A percentile compares a stretch with the other conserved stretches of the same genome.
Evolutionary conservation across 2,888 invertebrate species (phyloP).

Genomic region (Yponomeuta plumbellus): DNA sequence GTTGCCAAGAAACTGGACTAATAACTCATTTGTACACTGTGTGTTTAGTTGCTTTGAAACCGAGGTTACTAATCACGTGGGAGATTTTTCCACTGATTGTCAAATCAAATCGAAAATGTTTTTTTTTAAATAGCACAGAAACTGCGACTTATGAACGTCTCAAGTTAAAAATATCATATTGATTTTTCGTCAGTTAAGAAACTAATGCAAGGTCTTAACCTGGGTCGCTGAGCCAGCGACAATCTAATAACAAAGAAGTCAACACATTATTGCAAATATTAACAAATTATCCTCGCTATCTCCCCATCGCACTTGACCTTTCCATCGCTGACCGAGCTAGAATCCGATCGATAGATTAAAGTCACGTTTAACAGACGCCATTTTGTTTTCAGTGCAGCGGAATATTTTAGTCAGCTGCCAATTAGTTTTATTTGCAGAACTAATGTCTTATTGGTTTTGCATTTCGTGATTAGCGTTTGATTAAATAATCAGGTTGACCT

Average conservation of each 20-base stretch:
- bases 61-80: too few relatives aligned
- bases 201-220: too few relatives aligned
- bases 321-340: not conserved
- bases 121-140: too few relatives aligned
- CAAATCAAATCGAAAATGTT: too few relatives aligned
- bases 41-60: too few relatives aligned
- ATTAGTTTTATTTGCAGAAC: not conserved
- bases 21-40: not conserved
- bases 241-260: conserved; percentile 5
- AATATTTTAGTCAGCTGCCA: not conserved
- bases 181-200: too few relatives aligned
- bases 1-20: not conserved
- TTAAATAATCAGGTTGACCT: not conserved
- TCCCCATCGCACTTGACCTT: conserved; percentile 7
- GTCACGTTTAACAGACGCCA: not conserved
- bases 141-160: too few relatives aligned
- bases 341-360: not conserved
- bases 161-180: too few relatives aligned
- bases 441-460: not conserved
- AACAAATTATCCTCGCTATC: not conserved
- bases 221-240: too few relatives aligned
- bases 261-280: conserved; percentile 1
- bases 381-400: not conserved
- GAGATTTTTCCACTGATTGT: too few relatives aligned
- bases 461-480: not conserved